Evolutionary conservation across 2,797 vertebrate genomes (phyloP).

Genomic region (Acipenser oxyrinchus): DNA sequence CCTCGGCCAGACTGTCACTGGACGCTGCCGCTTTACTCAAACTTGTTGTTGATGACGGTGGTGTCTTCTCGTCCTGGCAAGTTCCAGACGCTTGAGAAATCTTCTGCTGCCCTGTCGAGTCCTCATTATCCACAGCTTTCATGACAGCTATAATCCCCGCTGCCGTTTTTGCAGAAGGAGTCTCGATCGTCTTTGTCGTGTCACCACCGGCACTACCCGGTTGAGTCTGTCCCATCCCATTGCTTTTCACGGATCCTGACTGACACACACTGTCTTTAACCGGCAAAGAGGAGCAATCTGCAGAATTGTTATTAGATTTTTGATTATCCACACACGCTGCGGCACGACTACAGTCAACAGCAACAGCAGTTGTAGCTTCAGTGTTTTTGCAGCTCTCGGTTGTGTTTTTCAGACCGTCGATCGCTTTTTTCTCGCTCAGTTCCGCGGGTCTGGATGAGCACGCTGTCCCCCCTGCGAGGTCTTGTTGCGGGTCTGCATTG

Average conservation of each 20-base stretch:
- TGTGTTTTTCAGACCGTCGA: slow-evolving; percentile 44
- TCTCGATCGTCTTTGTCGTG: slow-evolving; percentile 44
- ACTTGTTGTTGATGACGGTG: slow-evolving; percentile 9
- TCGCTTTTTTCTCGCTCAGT: slow-evolving; percentile 37
- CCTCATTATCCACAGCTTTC: slow-evolving; percentile 23
- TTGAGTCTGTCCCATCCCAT: slow-evolving; percentile 50
- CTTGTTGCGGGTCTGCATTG: slow-evolving; percentile 52
- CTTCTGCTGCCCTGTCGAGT: slow-evolving; percentile 34
- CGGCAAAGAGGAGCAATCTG: slow-evolving; percentile 27
- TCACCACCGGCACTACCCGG: slow-evolving; percentile 46
- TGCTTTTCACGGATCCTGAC: slow-evolving; percentile 22
- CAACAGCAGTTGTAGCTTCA: slow-evolving; percentile 39
- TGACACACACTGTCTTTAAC: slow-evolving; percentile 27
- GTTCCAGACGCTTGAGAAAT: slow-evolving; percentile 44
- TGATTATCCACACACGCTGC: slow-evolving; percentile 33
- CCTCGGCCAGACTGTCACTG: slow-evolving; percentile 41
- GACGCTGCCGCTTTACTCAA: slow-evolving; percentile 29
- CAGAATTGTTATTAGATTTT: slow-evolving; percentile 34
- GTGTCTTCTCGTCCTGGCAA: slow-evolving; percentile 33
- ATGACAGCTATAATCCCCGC: slow-evolving; percentile 17
- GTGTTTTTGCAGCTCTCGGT: slow-evolving; percentile 51
- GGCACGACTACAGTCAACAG: slow-evolving; percentile 21
- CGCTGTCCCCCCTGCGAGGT: slow-evolving; percentile 50
- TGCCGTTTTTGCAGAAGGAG: slow-evolving; percentile 21
- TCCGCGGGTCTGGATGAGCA: slow-evolving; percentile 29